These are phyloP conservation scores for Syngnathus scovelli DNA, from an alignment of 2,113 vertebrate species.

Conservation along the genomic window DNA sequence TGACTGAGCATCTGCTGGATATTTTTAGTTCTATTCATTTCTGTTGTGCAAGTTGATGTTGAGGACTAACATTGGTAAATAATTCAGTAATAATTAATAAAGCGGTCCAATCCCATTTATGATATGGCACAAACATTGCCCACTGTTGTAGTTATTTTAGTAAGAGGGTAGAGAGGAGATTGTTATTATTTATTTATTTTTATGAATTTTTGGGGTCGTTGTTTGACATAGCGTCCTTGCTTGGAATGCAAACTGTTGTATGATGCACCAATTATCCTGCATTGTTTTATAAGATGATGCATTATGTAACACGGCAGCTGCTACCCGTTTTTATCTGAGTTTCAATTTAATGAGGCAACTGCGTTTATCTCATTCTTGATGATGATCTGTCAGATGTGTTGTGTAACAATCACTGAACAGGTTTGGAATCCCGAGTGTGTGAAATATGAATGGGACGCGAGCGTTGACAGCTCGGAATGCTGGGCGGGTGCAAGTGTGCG, in stretches of 20 bases:
- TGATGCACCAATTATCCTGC: neutral
- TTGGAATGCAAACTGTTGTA: constrained; percentile 11
- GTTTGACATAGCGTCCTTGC: constrained; percentile 3
- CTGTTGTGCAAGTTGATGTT: neutral
- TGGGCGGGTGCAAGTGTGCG: neutral
- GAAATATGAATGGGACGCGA: constrained; percentile 12
- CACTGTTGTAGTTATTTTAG: too few species aligned
- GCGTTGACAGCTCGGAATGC: constrained; percentile 41
- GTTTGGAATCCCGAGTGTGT: constrained; percentile 48
- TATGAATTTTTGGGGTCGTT: neutral
- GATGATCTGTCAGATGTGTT: constrained; percentile 16
- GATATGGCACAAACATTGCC: too few species aligned
- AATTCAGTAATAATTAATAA: too few species aligned
- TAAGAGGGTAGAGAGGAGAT: too few species aligned
- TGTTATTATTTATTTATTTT: neutral
- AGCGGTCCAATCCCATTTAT: too few species aligned
- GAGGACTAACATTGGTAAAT: too few species aligned
- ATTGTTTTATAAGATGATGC: constrained; percentile 20
- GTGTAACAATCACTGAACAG: constrained; percentile 47
- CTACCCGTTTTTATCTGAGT: neutral
- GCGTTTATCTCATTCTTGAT: neutral
- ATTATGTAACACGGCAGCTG: neutral
- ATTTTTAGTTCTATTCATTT: neutral
- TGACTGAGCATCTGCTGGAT: neutral
- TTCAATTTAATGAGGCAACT: constrained; percentile 1